A percentile compares a stretch with the other conserved stretches of the same genome.
Evolutionary conservation across 1,140 invertebrate species (phyloP).

Genomic region (Drosophila burlai): DNA sequence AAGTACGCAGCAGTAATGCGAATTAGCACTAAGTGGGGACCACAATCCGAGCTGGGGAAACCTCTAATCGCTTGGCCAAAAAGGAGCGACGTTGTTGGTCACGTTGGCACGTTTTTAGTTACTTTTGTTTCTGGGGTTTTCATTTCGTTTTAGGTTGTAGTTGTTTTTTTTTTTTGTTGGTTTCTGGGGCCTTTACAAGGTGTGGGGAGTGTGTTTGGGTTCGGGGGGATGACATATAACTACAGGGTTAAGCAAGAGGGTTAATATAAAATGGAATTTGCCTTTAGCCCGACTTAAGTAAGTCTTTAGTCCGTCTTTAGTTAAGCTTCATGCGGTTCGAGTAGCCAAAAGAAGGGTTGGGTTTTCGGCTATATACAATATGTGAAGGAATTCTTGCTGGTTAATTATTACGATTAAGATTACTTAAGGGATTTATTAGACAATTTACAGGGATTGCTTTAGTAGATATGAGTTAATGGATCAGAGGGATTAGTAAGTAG

Average conservation of each 20-base stretch:
- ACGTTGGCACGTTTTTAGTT: constrained; percentile 78
- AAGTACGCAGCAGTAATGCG: constrained; percentile 61
- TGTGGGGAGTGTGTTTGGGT: not conserved
- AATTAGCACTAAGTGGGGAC: constrained; percentile 54
- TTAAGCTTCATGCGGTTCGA: constrained; percentile 53
- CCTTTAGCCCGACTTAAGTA: constrained; percentile 51
- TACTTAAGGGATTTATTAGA: not conserved
- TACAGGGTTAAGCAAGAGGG: constrained; percentile 58
- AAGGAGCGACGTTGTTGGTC: constrained; percentile 66
- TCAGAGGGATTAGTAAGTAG: constrained; percentile 1
- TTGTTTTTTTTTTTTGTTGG: not conserved
- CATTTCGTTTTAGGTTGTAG: not conserved
- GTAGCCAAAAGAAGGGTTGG: constrained; percentile 4
- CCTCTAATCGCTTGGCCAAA: constrained; percentile 54
- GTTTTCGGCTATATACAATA: not conserved
- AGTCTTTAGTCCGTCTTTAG: constrained; percentile 46
- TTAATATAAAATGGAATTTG: constrained; percentile 57
- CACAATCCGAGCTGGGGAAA: constrained; percentile 26
- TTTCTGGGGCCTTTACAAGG: constrained; percentile 8
- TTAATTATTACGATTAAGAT: too few relatives aligned
- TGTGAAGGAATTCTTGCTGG: not conserved
- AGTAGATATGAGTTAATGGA: constrained; percentile 4
- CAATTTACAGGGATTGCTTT: constrained; percentile 4
- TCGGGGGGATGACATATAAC: constrained; percentile 67
- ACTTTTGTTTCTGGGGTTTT: constrained; percentile 31